These are phyloP conservation scores for Tapirus indicus DNA, from an alignment of 2,797 vertebrate species.

Conservation along the genomic window DNA sequence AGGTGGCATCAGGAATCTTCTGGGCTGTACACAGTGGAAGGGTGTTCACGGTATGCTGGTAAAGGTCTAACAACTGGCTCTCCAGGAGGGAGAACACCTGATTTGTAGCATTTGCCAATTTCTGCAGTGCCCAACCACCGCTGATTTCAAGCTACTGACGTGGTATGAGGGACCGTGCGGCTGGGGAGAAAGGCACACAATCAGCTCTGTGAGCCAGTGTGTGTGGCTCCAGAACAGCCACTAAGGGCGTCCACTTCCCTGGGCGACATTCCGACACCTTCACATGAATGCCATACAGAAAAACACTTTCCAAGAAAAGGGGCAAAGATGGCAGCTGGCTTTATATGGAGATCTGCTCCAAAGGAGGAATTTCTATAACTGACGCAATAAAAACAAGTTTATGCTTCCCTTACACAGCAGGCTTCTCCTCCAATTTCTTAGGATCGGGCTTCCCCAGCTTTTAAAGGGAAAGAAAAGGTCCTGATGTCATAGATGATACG, in stretches of 20 bases:
- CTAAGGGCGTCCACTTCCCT: accelerated
- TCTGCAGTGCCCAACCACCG: neutral
- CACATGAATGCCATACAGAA: accelerated
- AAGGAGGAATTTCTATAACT: neutral
- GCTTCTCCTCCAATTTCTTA: neutral
- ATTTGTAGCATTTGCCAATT: accelerated
- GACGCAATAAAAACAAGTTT: neutral
- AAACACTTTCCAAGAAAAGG: neutral
- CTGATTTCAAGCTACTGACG: neutral
- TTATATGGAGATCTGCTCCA: neutral
- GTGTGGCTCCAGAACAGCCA: neutral
- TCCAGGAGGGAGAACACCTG: neutral
- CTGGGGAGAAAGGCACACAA: accelerated
- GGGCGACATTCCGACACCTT: accelerated
- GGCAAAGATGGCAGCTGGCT: neutral
- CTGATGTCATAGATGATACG: neutral
- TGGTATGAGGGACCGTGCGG: accelerated
- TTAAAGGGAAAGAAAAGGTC: neutral
- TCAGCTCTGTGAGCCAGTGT: accelerated
- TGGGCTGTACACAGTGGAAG: accelerated
- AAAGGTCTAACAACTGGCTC: accelerated
- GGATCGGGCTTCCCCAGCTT: neutral
- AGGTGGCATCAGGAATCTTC: too few relatives aligned
- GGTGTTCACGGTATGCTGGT: neutral
- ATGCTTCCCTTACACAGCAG: neutral